Percentiles rank a stretch among this genome's conserved stretches.
Evolutionary conservation across 2,113 vertebrate species (phyloP).

Genomic region (Gobius niger): DNA sequence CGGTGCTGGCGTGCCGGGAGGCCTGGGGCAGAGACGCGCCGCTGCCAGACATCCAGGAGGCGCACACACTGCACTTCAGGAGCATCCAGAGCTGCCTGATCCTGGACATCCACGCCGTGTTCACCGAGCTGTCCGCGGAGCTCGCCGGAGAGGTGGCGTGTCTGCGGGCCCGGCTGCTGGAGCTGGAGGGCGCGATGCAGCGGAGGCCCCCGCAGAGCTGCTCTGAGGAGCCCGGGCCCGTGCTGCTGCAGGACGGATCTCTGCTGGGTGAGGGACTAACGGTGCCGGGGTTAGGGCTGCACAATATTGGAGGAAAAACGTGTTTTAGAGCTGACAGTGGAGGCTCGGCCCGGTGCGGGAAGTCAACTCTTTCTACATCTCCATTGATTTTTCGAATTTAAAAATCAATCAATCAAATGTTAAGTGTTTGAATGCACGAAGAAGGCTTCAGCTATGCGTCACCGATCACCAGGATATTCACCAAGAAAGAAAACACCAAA

Average conservation of each 20-base stretch:
- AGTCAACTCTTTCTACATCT: no score
- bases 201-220: slow-evolving; percentile 60
- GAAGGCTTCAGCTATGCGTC: no score
- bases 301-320: neutral
- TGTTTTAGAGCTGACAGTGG: no score
- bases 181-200: slow-evolving; percentile 68
- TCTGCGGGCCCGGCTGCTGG: slow-evolving; percentile 61
- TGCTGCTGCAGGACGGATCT: slow-evolving; percentile 13
- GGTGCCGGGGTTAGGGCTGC: neutral
- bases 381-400: no score
- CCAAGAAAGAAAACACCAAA: no score
- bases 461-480: no score
- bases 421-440: no score
- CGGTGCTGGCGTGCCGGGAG: slow-evolving; percentile 48
- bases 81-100: slow-evolving; percentile 55
- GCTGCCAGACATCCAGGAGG: slow-evolving; percentile 18
- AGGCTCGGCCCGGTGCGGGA: no score
- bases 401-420: no score
- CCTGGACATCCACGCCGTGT: slow-evolving; percentile 41
- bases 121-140: slow-evolving; percentile 48
- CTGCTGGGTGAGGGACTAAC: slow-evolving; percentile 29
- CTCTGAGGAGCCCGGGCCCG: neutral
- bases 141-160: slow-evolving; percentile 62
- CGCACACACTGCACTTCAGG: slow-evolving; percentile 23
- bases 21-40: slow-evolving; percentile 47